Evolutionary conservation across 2,113 vertebrate species (phyloP).

Genomic region (Morone saxatilis): DNA sequence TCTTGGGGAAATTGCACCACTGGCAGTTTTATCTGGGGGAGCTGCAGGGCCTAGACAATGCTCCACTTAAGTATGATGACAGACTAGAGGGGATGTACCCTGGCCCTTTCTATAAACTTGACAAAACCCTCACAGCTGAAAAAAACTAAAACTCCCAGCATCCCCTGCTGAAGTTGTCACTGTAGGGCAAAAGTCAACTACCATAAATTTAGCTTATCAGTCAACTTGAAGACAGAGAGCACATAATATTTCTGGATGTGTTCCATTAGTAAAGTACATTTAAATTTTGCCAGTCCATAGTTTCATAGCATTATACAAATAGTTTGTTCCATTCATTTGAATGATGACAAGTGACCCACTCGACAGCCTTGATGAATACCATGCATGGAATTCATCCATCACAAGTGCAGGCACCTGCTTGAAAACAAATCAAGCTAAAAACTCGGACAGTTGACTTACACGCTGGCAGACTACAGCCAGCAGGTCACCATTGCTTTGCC

Average conservation of each 20-base stretch:
- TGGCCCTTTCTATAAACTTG: constrained; percentile 66
- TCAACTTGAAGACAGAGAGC: constrained; percentile 37
- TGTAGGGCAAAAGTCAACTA: constrained; percentile 63
- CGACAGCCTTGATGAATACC: constrained; percentile 40
- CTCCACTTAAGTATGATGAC: constrained; percentile 80
- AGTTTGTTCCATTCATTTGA: constrained; percentile 29
- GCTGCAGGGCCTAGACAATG: constrained; percentile 78
- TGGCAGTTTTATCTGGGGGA: constrained; percentile 80
- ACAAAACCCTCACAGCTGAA: constrained; percentile 70
- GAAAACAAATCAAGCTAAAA: constrained; percentile 57
- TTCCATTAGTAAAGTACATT: constrained; percentile 57
- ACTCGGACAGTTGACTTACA: constrained; percentile 27
- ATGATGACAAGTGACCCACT: constrained; percentile 16
- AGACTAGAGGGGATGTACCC: constrained; percentile 77
- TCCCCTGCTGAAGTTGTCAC: constrained; percentile 59
- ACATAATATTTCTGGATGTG: constrained; percentile 41
- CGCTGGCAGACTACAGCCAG: constrained; percentile 39
- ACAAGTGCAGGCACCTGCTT: not conserved
- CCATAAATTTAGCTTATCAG: constrained; percentile 59
- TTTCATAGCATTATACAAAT: constrained; percentile 40
- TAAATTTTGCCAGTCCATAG: constrained; percentile 22
- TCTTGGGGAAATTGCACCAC: constrained; percentile 79
- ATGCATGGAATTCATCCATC: constrained; percentile 48
- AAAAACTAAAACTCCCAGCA: constrained; percentile 69
- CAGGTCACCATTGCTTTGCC: constrained; percentile 39